A percentile compares a stretch with the other conserved stretches of the same genome.
phyloP scores from a whole-genome alignment of 2,797 vertebrate genomes.

The Sparidentex hasta region DNA sequence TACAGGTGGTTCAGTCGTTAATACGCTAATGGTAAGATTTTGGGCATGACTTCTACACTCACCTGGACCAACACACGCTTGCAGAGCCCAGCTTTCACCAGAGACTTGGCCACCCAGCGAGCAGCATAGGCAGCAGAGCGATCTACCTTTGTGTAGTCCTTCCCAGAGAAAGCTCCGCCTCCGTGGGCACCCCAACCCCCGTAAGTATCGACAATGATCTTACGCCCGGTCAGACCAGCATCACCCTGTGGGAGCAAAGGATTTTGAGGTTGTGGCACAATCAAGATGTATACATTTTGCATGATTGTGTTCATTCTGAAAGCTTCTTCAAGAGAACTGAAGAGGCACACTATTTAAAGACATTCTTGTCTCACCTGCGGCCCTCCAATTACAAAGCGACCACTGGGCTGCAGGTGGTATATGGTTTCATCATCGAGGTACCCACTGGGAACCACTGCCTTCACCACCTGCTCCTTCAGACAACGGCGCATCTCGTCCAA shows the following conservation, averaged over 20 bases:
- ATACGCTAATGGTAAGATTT: background rate
- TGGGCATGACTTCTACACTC: constrained; percentile 25
- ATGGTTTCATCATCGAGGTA: constrained; percentile 94
- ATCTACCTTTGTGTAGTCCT: constrained; percentile 98
- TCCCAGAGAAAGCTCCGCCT: constrained; percentile 96
- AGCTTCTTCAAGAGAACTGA: background rate
- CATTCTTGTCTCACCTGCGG: constrained; percentile 87
- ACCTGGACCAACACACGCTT: constrained; percentile 96
- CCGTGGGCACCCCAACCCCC: constrained; percentile 98
- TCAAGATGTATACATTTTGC: background rate
- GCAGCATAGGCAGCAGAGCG: constrained; percentile 96
- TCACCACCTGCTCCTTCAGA: constrained; percentile 94
- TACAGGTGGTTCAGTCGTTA: background rate
- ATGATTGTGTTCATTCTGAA: background rate
- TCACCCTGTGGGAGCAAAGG: constrained; percentile 87
- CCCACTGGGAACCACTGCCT: constrained; percentile 90
- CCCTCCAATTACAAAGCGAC: constrained; percentile 96
- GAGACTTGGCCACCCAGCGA: constrained; percentile 97
- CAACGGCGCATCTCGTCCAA: constrained; percentile 93
- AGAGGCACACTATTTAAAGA: background rate
- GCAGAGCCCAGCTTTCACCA: constrained; percentile 94
- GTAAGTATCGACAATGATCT: constrained; percentile 97
- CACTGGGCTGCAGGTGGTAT: constrained; percentile 96
- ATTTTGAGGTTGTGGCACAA: background rate
- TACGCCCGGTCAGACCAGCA: constrained; percentile 95